Base-by-base conservation (phyloP, 2,888 invertebrate species). In the Chalcosyrphus nemorum region DNA sequence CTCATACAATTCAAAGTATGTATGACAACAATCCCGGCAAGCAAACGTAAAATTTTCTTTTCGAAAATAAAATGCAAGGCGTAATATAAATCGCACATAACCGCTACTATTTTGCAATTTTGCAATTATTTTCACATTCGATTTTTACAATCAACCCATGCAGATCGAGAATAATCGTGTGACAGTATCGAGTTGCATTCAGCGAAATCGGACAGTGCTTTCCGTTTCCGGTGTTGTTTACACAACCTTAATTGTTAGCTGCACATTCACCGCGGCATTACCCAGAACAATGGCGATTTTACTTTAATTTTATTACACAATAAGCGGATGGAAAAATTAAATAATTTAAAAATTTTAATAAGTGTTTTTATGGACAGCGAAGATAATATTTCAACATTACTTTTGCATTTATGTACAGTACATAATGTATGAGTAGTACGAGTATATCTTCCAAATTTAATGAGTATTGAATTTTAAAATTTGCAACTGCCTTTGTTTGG, bases 261-360 rank as follows among this genome's bases (percentile, higher is more conserved):
- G 35, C 4, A n/a, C n/a, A 29, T 52, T 47, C 35, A 38, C 7
- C 50, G n/a, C n/a, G 11, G 35, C 35, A 52, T 27, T 32, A 11
- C 17, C 5, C 50, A 17, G 54, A 4, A 29, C 11, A 61, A 43
- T 24, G 24, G 38, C n/a, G 6, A 35, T 38, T 65, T 70, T 32
- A 43, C 41, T 76, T 66, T 59, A 68, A 76, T 68, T 24, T 66
- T 41, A 59, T 68, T 41, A 50, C 54, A 43, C 54, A 43, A 43
- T 54, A 57, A 47, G 56, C 52, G 50, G 41, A 61, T 63, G 52
- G 52, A 21, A 15, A 61, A 32, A 61, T 72, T 61, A 29, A 72
- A 52, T 19, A 68, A 52, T 68, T 68, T 68, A n/a, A 54, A 41
- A 41, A 41, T 41, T 27, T 47, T 47, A 66, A 66, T 75, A 35